Evolutionary conservation across 2,888 invertebrate species (phyloP), one percentile per base, ranked within the genome.

Genomic region (Myathropa florea): DNA sequence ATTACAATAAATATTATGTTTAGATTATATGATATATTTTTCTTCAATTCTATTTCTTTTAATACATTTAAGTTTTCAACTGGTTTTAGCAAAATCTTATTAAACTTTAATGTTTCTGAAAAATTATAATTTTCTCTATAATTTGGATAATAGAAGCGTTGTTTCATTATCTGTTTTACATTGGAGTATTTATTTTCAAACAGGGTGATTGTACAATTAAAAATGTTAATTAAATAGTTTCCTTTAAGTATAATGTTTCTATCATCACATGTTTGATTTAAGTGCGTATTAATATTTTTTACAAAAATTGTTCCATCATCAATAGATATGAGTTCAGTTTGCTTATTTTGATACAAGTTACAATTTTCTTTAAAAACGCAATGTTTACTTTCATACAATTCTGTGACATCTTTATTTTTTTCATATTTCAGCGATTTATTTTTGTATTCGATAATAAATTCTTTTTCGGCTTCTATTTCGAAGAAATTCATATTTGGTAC

Each of bases 251-350:
- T n/a, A n/a, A n/a, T n/a, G n/a, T n/a, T n/a, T 26, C 68, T 55
- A 55, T 68, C 68, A 30, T 68, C 68, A 68, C 55, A 68, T 57
- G 55, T 68, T 55, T 68, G 68, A 26, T 30, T 57, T 68, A 68
- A 57, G n/a, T 28, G 53, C 23, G 30, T 68, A 33, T 67, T 53
- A 12, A 23, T 33, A 21, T 63, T 61, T 61, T 61, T 61, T 18
- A 61, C 7, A 64, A 64, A 64, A 36, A 64, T 63, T 33, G 33
- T 33, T 61, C 28, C 61, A 61, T 30, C 61, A 28, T 61, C 61
- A 28, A 30, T n/a, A 2, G 61, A 28, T 12, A 61, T 28, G 28
- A n/a, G 24, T 28, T 61, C 26, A 18, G 28, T 61, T 14, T 28
- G 60, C 26, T 60, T 60, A 24, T 60, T 18, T 18, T 57, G 28